These are phyloP conservation scores for Eulemur mongoz DNA, from an alignment of 2,797 vertebrate genomes.

Conservation along the genomic window DNA sequence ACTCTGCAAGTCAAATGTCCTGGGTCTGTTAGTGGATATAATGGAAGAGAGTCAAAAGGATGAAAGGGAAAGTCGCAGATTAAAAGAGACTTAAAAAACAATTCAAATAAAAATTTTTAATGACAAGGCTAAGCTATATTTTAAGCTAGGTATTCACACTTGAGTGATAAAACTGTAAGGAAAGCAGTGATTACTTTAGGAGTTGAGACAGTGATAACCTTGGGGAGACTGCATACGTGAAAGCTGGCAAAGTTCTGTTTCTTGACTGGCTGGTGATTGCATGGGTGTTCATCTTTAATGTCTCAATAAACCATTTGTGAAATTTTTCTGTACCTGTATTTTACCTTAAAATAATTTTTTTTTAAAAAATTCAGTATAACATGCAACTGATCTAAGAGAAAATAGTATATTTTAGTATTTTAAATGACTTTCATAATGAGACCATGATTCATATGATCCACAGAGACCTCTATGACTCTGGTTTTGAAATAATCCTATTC, in stretches of 20 bases:
- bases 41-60: not conserved
- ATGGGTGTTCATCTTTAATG: not conserved
- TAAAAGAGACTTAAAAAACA: not conserved
- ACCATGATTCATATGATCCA: not conserved
- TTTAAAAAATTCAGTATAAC: not conserved
- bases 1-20: not conserved
- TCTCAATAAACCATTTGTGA: not conserved
- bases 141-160: not conserved
- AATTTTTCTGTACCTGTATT: not conserved
- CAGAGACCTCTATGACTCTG: not conserved
- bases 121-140: not conserved
- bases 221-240: not conserved
- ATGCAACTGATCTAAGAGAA: not conserved
- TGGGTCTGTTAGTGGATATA: not conserved
- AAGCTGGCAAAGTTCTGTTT: not conserved
- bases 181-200: not conserved
- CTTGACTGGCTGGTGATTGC: not conserved
- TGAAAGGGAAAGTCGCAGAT: not conserved
- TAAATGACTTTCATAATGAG: conserved; percentile 5
- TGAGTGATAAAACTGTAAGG: not conserved
- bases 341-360: not conserved
- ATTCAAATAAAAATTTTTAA: not conserved
- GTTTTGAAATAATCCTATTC: not conserved
- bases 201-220: not conserved
- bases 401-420: not conserved